Evolutionary conservation across 2,113 vertebrate species (phyloP).

Genomic region (Calyptomena viridis): DNA sequence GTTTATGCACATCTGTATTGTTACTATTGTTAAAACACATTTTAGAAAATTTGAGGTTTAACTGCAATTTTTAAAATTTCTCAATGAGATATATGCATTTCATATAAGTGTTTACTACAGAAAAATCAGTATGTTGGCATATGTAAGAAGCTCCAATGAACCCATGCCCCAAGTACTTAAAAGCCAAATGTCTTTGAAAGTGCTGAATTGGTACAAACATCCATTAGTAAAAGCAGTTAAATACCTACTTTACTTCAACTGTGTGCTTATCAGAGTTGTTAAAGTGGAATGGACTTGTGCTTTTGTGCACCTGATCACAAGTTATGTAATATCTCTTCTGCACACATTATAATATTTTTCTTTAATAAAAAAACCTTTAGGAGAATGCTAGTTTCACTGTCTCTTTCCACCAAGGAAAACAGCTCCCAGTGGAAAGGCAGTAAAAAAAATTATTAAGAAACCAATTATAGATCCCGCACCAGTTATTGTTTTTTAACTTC

Average conservation of each 20-base stretch:
- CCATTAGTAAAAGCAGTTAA: background rate
- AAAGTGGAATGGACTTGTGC: background rate
- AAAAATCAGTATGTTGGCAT: background rate
- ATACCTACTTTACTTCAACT: background rate
- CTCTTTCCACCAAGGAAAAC: background rate
- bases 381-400: background rate
- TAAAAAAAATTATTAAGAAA: conserved; percentile 10
- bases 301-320: background rate
- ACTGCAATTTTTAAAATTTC: background rate
- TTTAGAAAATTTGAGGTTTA: background rate
- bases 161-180: background rate
- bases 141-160: background rate
- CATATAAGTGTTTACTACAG: background rate
- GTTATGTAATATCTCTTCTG: background rate
- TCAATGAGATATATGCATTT: background rate
- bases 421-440: background rate
- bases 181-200: background rate
- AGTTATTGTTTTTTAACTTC: conserved; percentile 7
- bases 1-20: background rate
- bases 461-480: background rate
- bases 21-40: background rate
- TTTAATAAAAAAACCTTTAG: background rate
- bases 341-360: background rate
- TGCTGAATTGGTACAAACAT: background rate
- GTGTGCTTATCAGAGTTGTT: background rate